These are phyloP conservation scores for Periophthalmodon schlosseri DNA, from an alignment of 2,113 vertebrate genomes.

Conservation along the genomic window DNA sequence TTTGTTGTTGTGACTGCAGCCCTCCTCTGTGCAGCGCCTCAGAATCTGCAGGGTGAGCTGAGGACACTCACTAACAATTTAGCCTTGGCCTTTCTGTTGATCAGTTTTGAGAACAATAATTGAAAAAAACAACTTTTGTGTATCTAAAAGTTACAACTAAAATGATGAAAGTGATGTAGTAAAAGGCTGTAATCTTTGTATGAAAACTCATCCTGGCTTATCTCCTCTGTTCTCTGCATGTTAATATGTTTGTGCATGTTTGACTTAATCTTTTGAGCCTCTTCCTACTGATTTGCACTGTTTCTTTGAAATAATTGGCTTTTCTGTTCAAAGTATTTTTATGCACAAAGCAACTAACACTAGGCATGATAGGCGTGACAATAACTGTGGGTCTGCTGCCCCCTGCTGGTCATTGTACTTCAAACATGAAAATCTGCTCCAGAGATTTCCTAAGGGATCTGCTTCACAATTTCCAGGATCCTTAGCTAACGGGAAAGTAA, in stretches of 20 bases:
- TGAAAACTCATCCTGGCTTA: conserved; percentile 58
- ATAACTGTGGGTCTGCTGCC: conserved; percentile 43
- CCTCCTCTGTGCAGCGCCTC: not conserved
- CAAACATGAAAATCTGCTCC: conserved; percentile 18
- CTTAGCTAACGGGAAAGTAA: not conserved
- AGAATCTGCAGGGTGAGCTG: not conserved
- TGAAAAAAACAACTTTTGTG: not conserved
- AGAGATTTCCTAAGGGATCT: conserved; percentile 25
- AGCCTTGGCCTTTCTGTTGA: not conserved
- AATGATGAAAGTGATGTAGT: not conserved
- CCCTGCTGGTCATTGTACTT: conserved; percentile 52
- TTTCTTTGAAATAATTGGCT: not conserved
- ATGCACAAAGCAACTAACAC: conserved; percentile 26
- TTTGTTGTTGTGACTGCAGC: not conserved
- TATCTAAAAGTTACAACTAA: not conserved
- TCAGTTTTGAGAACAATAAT: not conserved
- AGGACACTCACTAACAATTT: not conserved
- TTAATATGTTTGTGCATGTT: conserved; percentile 30
- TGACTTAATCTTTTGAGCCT: conserved; percentile 18
- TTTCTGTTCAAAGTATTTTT: not conserved
- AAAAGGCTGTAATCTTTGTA: not conserved
- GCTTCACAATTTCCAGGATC: conserved; percentile 7
- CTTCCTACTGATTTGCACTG: not conserved
- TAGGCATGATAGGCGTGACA: conserved; percentile 26
- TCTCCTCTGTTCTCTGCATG: conserved; percentile 38